These are phyloP conservation scores for Maconellicoccus hirsutus DNA, from an alignment of 1,140 invertebrate genomes.

Conservation along the genomic window DNA sequence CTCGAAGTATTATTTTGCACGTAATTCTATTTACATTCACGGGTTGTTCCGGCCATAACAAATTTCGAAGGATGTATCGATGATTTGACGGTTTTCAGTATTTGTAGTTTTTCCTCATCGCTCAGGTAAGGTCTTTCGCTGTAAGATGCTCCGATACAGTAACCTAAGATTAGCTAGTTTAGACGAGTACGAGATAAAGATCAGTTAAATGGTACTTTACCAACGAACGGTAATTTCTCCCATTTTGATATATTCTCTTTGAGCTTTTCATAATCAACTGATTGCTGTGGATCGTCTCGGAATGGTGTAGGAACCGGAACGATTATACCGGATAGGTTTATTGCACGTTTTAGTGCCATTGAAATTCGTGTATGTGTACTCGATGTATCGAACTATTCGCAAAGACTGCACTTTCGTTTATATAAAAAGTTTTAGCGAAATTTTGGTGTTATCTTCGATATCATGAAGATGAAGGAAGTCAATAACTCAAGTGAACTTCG, in stretches of 20 bases:
- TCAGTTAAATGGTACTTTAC: too few species aligned
- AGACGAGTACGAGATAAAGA: too few species aligned
- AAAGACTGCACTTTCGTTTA: too few species aligned
- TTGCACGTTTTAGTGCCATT: too few species aligned
- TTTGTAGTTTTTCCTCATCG: conserved; percentile 41
- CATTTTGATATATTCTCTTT: conserved; percentile 38
- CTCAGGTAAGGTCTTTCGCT: conserved; percentile 43
- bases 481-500: too few species aligned
- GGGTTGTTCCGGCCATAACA: conserved; percentile 46
- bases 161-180: conserved; percentile 28
- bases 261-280: conserved; percentile 39
- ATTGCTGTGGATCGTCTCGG: conserved; percentile 34
- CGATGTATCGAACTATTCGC: too few species aligned
- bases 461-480: too few species aligned
- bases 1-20: too few species aligned
- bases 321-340: conserved; percentile 38
- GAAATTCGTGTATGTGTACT: too few species aligned
- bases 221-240: conserved; percentile 40
- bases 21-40: conserved; percentile 40
- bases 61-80: conserved; percentile 35
- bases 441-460: too few species aligned
- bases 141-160: conserved; percentile 40
- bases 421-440: too few species aligned
- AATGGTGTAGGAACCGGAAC: conserved; percentile 45
- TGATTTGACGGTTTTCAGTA: conserved; percentile 38